Base-by-base conservation (phyloP, 2,888 invertebrate genomes). In the Petrolisthes cinctipes region DNA sequence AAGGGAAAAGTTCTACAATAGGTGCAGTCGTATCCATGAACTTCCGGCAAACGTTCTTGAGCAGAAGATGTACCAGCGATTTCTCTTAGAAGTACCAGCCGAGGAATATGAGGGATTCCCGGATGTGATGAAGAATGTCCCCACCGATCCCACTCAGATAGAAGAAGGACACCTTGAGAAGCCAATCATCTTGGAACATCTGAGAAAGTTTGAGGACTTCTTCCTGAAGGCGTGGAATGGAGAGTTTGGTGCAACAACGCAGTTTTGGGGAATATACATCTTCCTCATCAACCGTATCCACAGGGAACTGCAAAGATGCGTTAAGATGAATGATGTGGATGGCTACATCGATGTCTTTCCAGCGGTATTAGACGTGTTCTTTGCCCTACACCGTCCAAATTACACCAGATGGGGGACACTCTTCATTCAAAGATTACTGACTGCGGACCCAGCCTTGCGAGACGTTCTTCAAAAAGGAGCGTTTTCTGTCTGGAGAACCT, bases 1-100 rank as follows among this genome's bases (percentile, higher is more conserved):
- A 61, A 37, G 61, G 81, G n/a, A n/a, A 81, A 81, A 81, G 61
- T 81, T 81, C 17, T 57, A 81, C 37, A 57, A 81, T 61, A 20
- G 81, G 5, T 81, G 81, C 23, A 4, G 20, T 20, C n/a, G 81
- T 4, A 81, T 81, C 14, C 81, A 81, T 20, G n/a, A 81, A 57
- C 23, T 81, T 4, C 78, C 54, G 78, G 78, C 78, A 78, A 78
- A 78, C 54, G 78, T 78, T 78, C 54, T 78, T 6, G 78, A 78
- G 17, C 78, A 78, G 51, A 81, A 81, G 23, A 17, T 57, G 81
- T 66, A 81, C 61, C n/a, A 81, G 9, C 23, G 57, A 4, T 57
- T 61, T 37, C 5, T 61, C 23, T 11, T 11, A 4, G 57, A 57
- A 4, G 14, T 57, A 20, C 11, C 11, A 57, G 5, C 23, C 23